These are phyloP conservation scores for Drosophila ustulata DNA, from an alignment of 2,888 invertebrate genomes.

Conservation along the genomic window DNA sequence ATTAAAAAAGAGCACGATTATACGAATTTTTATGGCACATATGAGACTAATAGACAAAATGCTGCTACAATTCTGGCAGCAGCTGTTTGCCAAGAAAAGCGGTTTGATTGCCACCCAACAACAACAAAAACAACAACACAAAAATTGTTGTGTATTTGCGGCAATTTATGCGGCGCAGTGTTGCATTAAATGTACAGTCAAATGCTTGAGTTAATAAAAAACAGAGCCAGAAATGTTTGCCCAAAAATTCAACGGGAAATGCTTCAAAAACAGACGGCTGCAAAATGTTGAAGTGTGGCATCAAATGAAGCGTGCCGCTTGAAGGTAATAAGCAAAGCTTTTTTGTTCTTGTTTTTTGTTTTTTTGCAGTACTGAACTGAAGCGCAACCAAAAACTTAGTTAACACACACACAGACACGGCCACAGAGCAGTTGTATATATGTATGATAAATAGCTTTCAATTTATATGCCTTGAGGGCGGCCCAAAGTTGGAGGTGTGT, in stretches of 20 bases:
- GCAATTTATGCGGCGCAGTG: constrained; percentile 77
- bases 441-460: constrained; percentile 83
- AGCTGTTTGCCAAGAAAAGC: constrained; percentile 56
- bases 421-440: constrained; percentile 52
- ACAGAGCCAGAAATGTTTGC: constrained; percentile 8
- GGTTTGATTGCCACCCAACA: neutral
- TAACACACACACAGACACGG: constrained; percentile 52
- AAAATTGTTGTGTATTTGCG: neutral
- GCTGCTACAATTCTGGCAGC: constrained; percentile 17
- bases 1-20: constrained; percentile 70
- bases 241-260: constrained; percentile 44
- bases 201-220: constrained; percentile 76
- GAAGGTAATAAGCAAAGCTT: constrained; percentile 63
- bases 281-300: constrained; percentile 61
- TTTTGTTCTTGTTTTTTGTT: neutral
- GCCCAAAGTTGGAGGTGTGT: constrained; percentile 42
- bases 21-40: constrained; percentile 76
- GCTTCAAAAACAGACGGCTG: constrained; percentile 61
- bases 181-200: constrained; percentile 80
- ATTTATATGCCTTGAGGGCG: constrained; percentile 81
- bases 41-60: constrained; percentile 75
- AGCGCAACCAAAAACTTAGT: constrained; percentile 77
- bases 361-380: constrained; percentile 25
- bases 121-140: no score
- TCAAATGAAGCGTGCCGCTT: constrained; percentile 67